Percentiles rank a stretch among this genome's conserved stretches.
phyloP scores from a whole-genome alignment of 2,113 vertebrate species.

The Lamprologus lemairii region DNA sequence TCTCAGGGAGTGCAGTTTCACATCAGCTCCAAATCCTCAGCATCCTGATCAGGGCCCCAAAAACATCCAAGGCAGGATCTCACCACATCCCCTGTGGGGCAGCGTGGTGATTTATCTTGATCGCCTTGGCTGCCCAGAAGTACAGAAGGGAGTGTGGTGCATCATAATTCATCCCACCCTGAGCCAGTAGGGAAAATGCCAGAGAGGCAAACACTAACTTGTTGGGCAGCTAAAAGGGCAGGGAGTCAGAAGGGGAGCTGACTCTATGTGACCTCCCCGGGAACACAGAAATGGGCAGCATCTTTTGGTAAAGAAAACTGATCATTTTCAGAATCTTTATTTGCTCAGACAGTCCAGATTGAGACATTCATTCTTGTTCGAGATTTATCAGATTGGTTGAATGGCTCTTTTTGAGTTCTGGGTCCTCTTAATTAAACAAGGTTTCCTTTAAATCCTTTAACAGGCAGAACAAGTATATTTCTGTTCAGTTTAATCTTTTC shows the following conservation, averaged over 20 bases:
- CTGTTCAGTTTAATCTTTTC: background rate
- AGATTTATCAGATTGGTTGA: background rate
- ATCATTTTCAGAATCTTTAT: background rate
- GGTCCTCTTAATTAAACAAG: background rate
- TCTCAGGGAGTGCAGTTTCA: conserved; percentile 17
- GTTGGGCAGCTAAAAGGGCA: conserved; percentile 30
- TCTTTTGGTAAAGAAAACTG: background rate
- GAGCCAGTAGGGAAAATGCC: conserved; percentile 48
- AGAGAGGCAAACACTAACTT: conserved; percentile 55
- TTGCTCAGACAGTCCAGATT: background rate
- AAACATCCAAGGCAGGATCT: conserved; percentile 49
- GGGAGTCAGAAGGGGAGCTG: background rate
- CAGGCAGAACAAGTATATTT: background rate
- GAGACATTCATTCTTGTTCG: background rate
- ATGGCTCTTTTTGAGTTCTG: background rate
- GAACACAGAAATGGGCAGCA: background rate
- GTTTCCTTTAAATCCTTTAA: background rate
- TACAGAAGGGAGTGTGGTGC: conserved; percentile 54
- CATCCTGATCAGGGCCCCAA: conserved; percentile 33
- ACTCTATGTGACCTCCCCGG: background rate
- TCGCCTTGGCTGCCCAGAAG: conserved; percentile 44
- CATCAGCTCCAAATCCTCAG: conserved; percentile 28
- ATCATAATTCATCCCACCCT: conserved; percentile 57
- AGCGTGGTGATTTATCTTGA: conserved; percentile 59
- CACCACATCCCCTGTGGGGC: conserved; percentile 24